Evolutionary conservation across 2,888 invertebrate species (phyloP), one percentile per base, ranked within the genome.

Genomic region (Acanthosepion lycidas): DNA sequence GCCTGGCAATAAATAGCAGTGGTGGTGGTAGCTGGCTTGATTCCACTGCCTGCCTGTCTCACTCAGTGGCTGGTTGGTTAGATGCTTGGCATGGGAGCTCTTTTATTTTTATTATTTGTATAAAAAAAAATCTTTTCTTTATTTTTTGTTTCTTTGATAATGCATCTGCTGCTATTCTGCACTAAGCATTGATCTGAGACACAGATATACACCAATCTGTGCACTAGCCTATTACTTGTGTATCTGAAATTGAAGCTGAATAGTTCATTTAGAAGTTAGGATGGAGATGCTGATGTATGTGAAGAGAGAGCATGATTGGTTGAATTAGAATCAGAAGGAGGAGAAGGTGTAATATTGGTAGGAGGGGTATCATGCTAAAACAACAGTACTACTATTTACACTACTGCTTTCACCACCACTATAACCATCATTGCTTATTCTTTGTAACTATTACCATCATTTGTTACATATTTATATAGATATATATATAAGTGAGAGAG

Each of bases 161-260:
- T 49, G 53, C 93, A 93, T 93, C 53, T 93, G 93, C 93, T 93
- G 93, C 93, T 93, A 93, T 53, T 49, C 93, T 93, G 93, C 93
- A 93, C 93, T 49, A 93, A 93, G 93, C 93, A 93, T 93, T 93
- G 93, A 93, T 93, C 93, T n/a, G 53, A 93, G 93, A 93, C 93
- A 93, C 93, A 93, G n/a, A 93, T 93, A 93, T 93, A 93, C 93
- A 93, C 93, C 93, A 93, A 93, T 93, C 93, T 93, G 53, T 53
- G 93, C n/a, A n/a, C 49, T 28, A 49, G 93, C 93, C n/a, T 93
- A 92, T 92, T 92, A 49, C 92, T 28, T 48, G 48, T n/a, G 91
- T 48, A 92, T 92, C 51, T 92, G 92, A 51, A 49, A 48, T 92
- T 51, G n/a, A 48, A 92, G 51, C 51, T 49, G 48, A 49, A 49